A percentile compares a stretch with the other conserved stretches of the same genome.
These are phyloP conservation scores for Cygnus olor DNA, from an alignment of 2,797 vertebrate genomes.

Conservation along the genomic window DNA sequence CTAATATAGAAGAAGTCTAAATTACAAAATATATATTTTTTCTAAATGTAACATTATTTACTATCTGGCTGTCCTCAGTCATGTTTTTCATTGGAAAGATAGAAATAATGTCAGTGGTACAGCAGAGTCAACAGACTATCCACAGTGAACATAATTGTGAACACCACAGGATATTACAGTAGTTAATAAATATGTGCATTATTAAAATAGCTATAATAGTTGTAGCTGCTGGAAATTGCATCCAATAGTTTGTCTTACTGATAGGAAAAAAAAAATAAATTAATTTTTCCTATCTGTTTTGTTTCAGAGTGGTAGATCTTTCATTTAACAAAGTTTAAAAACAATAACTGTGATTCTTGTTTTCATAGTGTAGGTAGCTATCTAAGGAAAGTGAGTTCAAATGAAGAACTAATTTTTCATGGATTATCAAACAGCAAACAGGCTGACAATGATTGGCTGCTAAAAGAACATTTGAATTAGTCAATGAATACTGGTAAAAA, in stretches of 20 bases:
- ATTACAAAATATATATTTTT: fast-evolving
- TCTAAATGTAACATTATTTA: not conserved
- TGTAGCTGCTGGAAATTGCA: not conserved
- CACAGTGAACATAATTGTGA: not conserved
- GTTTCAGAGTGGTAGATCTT: not conserved
- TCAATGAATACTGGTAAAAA: not conserved
- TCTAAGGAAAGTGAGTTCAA: not conserved
- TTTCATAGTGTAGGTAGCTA: not conserved
- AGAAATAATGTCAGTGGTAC: not conserved
- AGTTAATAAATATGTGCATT: not conserved
- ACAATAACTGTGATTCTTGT: not conserved
- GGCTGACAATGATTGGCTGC: not conserved
- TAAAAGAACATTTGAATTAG: not conserved
- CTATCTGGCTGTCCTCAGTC: not conserved
- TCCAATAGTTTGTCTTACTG: not conserved
- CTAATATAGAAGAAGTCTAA: not conserved
- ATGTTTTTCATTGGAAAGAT: not conserved
- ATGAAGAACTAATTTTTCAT: not conserved
- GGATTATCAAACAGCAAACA: not conserved
- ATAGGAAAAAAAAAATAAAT: not conserved
- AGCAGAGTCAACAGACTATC: not conserved
- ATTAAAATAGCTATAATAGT: not conserved
- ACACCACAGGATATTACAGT: not conserved
- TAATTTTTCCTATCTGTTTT: not conserved
- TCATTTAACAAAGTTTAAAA: not conserved